Base-by-base conservation (phyloP, 1,140 invertebrate genomes). In the Drosophila oshimai region DNA sequence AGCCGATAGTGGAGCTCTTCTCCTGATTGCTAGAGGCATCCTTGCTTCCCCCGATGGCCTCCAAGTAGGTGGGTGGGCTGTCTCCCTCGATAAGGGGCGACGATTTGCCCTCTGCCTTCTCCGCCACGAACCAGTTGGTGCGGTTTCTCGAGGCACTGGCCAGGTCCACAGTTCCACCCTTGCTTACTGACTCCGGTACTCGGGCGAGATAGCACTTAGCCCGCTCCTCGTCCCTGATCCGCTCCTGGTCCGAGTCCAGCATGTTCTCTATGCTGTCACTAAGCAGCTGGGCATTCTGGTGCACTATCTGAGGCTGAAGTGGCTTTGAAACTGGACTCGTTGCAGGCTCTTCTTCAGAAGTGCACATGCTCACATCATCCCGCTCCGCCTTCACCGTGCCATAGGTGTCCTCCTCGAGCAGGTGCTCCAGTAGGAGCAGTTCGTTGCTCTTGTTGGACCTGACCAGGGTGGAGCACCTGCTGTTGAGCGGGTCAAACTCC, bases 381-480 rank as follows among this genome's bases (percentile, higher is more conserved):
- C 87, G 72, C 31, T 90, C 58, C 15, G 74, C 60, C 24, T 78
- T 75, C 2, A 88, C 44, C 20, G 62, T 86, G 22, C 88, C 89
- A 41, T 91, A 91, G 12, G 89, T 90, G 24, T 90, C 90, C 55
- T 91, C 90, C 60, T 90, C 81, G 6, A 91, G 74, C 29, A 91
- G 57, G 61, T 88, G 79, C 46, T 91, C 90, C 12, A 91, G 71
- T 18, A 91, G 54, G 44, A 90, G 51, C 24, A 91, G 49, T 45
- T 91, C 78, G 58, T 91, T 91, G 42, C 89, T 90, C 44, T 90
- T 90, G 53, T 89, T 81, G n/a, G 68, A 86, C 5, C 61, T 51
- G 4, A 51, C 34, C 13, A 90, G 15, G 0, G 86, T 91, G 6
- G 83, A 70, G 10, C 67, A 62, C 28, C 80, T 87, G 24, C 71